Evolutionary conservation across 2,797 vertebrate genomes (phyloP).

Genomic region (Trichosurus vulpecula): DNA sequence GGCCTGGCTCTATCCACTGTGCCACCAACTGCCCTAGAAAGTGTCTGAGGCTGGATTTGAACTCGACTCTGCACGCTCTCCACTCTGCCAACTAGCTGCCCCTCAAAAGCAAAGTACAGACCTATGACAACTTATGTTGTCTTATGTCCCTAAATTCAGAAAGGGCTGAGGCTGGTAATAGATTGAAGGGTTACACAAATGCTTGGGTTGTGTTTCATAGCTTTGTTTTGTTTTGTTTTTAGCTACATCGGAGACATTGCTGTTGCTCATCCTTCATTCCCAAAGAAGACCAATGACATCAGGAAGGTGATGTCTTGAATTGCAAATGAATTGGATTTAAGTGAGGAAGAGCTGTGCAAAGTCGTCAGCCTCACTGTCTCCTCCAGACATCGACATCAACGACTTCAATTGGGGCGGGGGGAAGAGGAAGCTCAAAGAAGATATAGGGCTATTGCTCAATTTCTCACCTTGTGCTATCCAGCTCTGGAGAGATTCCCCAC

Average conservation of each 20-base stretch:
- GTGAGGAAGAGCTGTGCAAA: not conserved
- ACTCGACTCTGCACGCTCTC: not conserved
- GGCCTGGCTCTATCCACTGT: not conserved
- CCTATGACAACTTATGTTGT: not conserved
- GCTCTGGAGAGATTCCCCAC: not conserved
- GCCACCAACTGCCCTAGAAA: not conserved
- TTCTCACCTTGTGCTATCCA: not conserved
- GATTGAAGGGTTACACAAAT: not conserved
- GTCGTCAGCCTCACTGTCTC: too few species aligned
- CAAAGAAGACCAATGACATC: not conserved
- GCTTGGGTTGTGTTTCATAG: not conserved
- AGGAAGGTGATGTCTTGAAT: not conserved
- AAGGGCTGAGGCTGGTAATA: not conserved
- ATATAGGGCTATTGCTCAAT: not conserved
- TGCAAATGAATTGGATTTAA: not conserved
- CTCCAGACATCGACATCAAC: too few species aligned
- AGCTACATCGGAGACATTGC: not conserved
- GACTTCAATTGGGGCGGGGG: not conserved
- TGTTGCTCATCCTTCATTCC: not conserved
- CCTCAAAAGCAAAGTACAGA: not conserved
- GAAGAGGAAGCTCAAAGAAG: not conserved
- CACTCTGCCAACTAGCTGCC: not conserved
- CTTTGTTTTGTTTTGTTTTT: not conserved
- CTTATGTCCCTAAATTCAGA: not conserved
- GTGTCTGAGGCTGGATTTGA: not conserved